Conservation (phyloP, 1,140 invertebrate genomes). For the Scaptomyza pallida region DNA sequence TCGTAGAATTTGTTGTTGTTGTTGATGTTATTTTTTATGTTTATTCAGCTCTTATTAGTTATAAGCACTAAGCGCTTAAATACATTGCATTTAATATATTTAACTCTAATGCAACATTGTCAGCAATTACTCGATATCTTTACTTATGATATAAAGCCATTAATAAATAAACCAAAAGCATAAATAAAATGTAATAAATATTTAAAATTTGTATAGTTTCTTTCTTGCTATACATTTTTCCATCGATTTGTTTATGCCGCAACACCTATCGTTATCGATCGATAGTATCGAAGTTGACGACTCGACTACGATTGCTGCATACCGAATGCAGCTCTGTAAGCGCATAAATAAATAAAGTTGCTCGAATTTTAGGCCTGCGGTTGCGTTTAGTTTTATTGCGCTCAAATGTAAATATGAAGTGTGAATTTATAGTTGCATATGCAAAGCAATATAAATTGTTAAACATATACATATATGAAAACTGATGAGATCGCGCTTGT, state of each 20-base stretch:
- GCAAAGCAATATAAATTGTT: slow-evolving; percentile 27
- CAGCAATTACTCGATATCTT: no score
- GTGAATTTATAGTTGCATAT: slow-evolving; percentile 48
- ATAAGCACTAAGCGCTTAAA: no score
- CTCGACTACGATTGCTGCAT: slow-evolving; percentile 31
- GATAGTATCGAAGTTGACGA: slow-evolving; percentile 3
- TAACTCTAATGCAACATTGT: no score
- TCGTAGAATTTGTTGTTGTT: no score
- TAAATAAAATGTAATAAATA: no score
- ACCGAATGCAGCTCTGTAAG: slow-evolving; percentile 45
- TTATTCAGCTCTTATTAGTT: no score
- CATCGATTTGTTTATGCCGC: not conserved
- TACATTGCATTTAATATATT: no score
- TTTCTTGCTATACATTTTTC: no score
- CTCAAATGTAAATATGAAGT: slow-evolving; percentile 70
- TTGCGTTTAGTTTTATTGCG: slow-evolving; percentile 57
- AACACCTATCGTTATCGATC: slow-evolving; percentile 23
- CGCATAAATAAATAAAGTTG: slow-evolving; percentile 71
- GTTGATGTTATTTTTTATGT: no score
- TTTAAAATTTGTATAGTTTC: no score
- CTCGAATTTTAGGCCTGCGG: slow-evolving; percentile 48
- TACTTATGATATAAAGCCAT: no score
- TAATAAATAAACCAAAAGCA: no score
- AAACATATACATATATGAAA: slow-evolving; percentile 36
- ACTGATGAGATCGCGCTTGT: slow-evolving; percentile 27